Conservation (phyloP, 2,113 vertebrate genomes). For the Nesogale talazaci region DNA sequence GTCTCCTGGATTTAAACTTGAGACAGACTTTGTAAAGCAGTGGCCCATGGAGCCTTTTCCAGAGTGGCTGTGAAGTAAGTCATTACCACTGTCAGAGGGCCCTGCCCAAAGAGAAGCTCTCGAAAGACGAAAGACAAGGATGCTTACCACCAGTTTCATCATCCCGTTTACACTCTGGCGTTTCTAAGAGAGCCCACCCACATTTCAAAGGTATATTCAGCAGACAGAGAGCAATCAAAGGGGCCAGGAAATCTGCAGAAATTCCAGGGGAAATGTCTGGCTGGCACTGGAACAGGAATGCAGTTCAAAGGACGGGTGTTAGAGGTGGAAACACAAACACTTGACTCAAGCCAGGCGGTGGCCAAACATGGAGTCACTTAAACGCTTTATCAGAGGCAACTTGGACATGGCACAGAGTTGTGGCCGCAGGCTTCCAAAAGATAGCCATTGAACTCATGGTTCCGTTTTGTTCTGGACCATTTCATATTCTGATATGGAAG, state of each 20-base stretch:
- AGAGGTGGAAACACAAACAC: not conserved
- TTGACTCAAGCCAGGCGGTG: not conserved
- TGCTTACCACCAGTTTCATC: not conserved
- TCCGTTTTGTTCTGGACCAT: too few species aligned
- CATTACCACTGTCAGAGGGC: not conserved
- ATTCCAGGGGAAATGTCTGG: conserved; percentile 64
- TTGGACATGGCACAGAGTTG: accelerated
- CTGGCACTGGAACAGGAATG: not conserved
- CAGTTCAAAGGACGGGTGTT: conserved; percentile 49
- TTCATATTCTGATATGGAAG: too few species aligned
- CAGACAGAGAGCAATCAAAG: conserved; percentile 38
- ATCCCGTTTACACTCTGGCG: not conserved
- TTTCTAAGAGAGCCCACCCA: conserved; percentile 22
- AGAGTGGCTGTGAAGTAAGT: not conserved
- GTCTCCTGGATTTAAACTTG: conserved; percentile 2
- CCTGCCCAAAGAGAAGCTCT: not conserved
- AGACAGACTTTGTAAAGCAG: conserved; percentile 30
- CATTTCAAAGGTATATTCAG: conserved; percentile 30
- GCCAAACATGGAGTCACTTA: not conserved
- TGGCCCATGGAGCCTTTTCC: not conserved
- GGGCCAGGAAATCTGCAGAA: conserved; percentile 68
- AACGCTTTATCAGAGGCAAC: not conserved
- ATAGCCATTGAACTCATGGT: not conserved
- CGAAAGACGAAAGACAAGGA: not conserved
- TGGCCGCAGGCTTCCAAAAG: not conserved